phyloP scores from a whole-genome alignment of 2,888 invertebrate species.

The Rapana venosa region DNA sequence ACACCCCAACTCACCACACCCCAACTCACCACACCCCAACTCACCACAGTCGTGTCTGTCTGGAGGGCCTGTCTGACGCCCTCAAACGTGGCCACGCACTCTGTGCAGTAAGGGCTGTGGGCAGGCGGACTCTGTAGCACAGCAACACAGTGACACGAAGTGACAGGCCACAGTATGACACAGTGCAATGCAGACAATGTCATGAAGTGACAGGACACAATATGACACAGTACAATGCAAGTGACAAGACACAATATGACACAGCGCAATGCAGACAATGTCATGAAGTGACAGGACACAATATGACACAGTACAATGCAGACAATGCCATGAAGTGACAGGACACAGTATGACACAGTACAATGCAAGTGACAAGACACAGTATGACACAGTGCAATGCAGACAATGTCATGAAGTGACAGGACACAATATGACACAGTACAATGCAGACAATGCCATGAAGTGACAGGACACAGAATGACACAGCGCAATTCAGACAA shows the following conservation, averaged over 20 bases:
- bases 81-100: slow-evolving; percentile 6
- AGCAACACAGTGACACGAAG: not conserved
- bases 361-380: not conserved
- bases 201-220: not conserved
- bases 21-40: not conserved
- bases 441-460: not conserved
- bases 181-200: not conserved
- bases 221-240: not conserved
- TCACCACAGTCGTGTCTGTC: not conserved
- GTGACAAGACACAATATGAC: not conserved
- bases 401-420: not conserved
- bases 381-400: not conserved
- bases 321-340: not conserved
- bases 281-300: not conserved
- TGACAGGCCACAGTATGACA: not conserved
- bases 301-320: not conserved
- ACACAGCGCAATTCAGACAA: not conserved
- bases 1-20: too few relatives aligned
- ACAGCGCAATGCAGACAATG: not conserved
- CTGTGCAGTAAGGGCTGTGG: not conserved
- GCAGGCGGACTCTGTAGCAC: not conserved
- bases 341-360: not conserved
- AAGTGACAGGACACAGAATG: not conserved
- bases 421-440: not conserved
- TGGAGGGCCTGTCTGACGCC: not conserved